These are phyloP conservation scores for Pangasius mekongensis DNA, from an alignment of 2,797 vertebrate species.

Conservation along the genomic window DNA sequence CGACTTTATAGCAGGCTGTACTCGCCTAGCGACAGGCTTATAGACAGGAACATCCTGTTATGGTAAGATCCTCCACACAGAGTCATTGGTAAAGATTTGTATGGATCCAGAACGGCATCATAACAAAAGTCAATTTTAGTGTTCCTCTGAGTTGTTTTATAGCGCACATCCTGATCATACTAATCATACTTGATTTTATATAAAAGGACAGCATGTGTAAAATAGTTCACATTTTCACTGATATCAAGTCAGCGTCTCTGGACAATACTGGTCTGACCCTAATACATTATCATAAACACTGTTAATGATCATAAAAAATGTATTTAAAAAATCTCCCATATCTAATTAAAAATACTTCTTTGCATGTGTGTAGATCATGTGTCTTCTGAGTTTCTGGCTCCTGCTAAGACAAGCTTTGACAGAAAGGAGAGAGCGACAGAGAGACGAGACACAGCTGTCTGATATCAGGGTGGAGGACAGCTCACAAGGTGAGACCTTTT, in stretches of 20 bases:
- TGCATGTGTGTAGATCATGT: conserved; percentile 82
- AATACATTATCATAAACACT: not conserved
- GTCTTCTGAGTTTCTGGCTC: conserved; percentile 92
- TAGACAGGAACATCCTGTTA: conserved; percentile 12
- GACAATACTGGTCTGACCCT: not conserved
- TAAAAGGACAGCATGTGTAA: not conserved
- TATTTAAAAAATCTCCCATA: not conserved
- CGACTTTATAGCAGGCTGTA: not conserved
- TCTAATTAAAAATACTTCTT: not conserved
- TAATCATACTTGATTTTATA: not conserved
- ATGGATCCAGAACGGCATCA: not conserved
- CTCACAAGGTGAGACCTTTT: conserved; percentile 77
- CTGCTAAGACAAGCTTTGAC: conserved; percentile 89
- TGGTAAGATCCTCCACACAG: conserved; percentile 7
- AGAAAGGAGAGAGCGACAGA: conserved; percentile 81
- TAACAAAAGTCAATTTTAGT: not conserved
- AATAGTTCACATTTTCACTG: not conserved
- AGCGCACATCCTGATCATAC: not conserved
- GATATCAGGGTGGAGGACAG: conserved; percentile 81
- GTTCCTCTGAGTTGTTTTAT: not conserved
- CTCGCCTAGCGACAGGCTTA: not conserved
- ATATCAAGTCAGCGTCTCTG: not conserved
- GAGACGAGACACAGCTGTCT: conserved; percentile 78
- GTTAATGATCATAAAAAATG: not conserved
- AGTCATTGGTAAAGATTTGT: not conserved